Conservation (phyloP, 2,797 vertebrate genomes). For the Chaunax sp. region DNA sequence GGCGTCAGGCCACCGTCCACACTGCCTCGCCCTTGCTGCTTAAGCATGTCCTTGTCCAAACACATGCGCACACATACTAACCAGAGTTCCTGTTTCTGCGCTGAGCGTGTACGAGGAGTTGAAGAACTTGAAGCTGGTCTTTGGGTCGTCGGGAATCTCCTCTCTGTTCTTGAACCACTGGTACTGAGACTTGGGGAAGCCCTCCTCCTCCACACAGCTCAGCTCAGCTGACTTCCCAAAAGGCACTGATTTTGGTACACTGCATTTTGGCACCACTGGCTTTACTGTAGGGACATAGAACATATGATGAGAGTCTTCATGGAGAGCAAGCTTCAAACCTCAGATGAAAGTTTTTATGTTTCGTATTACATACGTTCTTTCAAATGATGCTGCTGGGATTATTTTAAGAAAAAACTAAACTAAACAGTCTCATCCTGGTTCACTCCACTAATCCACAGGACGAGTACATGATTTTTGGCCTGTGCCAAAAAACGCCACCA, state of each 20-base stretch:
- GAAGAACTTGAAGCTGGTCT: conserved; percentile 85
- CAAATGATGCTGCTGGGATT: conserved; percentile 21
- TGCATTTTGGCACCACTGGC: conserved; percentile 91
- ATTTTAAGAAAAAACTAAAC: conserved; percentile 23
- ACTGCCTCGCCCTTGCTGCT: conserved; percentile 64
- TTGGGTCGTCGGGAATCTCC: conserved; percentile 88
- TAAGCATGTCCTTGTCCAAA: conserved; percentile 69
- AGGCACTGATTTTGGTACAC: conserved; percentile 93
- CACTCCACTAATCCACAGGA: conserved; percentile 28
- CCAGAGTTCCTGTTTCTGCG: conserved; percentile 90
- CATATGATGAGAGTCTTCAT: conserved; percentile 17
- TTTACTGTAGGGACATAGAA: conserved; percentile 86
- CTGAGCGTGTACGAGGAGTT: conserved; percentile 93
- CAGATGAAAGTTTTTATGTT: background rate
- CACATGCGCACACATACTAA: conserved; percentile 76
- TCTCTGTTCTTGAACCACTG: conserved; percentile 94
- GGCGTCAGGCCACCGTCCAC: conserved; percentile 69
- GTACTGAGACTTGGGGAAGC: conserved; percentile 92
- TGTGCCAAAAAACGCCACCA: conserved; percentile 73
- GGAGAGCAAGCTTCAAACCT: background rate
- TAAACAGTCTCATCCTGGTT: conserved; percentile 36
- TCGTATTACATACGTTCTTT: background rate
- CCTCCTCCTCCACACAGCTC: conserved; percentile 91
- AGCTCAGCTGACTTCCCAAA: conserved; percentile 93
- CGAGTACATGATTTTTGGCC: conserved; percentile 55